phyloP scores from a whole-genome alignment of 2,797 vertebrate genomes.

The Rhyacichthys aspro region DNA sequence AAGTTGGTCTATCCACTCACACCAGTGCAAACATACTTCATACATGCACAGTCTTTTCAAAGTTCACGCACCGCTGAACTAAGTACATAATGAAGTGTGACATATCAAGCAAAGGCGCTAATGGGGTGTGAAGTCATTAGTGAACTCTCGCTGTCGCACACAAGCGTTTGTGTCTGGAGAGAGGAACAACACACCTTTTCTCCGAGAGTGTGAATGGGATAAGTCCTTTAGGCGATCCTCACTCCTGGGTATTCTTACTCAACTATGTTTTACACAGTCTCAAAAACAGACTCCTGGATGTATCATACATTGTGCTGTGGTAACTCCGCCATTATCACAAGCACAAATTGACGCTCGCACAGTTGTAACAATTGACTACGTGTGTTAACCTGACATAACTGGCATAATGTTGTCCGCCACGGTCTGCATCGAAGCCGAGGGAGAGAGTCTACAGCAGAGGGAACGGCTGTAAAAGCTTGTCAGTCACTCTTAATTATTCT shows the following conservation, averaged over 20 bases:
- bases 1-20: conserved; percentile 37
- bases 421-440: too few species aligned
- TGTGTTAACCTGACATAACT: conserved; percentile 50
- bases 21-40: conserved; percentile 44
- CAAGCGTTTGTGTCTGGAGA: conserved; percentile 18
- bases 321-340: conserved; percentile 2
- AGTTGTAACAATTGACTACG: conserved; percentile 29
- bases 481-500: conserved; percentile 90
- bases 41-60: conserved; percentile 51
- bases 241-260: conserved; percentile 37
- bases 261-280: conserved; percentile 26
- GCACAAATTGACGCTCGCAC: conserved; percentile 1
- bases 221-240: conserved; percentile 34
- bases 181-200: conserved; percentile 44
- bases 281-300: conserved; percentile 16
- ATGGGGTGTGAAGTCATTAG: conserved; percentile 79
- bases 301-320: conserved; percentile 7
- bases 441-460: conserved; percentile 32
- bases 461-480: conserved; percentile 72
- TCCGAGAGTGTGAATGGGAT: conserved; percentile 39
- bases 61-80: conserved; percentile 71
- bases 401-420: conserved; percentile 51
- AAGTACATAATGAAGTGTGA: conserved; percentile 84
- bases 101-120: conserved; percentile 81
- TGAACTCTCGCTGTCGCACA: conserved; percentile 55